A percentile compares a stretch with the other conserved stretches of the same genome.
phyloP scores from a whole-genome alignment of 2,888 invertebrate species.

The Tortricodes alternella region DNA sequence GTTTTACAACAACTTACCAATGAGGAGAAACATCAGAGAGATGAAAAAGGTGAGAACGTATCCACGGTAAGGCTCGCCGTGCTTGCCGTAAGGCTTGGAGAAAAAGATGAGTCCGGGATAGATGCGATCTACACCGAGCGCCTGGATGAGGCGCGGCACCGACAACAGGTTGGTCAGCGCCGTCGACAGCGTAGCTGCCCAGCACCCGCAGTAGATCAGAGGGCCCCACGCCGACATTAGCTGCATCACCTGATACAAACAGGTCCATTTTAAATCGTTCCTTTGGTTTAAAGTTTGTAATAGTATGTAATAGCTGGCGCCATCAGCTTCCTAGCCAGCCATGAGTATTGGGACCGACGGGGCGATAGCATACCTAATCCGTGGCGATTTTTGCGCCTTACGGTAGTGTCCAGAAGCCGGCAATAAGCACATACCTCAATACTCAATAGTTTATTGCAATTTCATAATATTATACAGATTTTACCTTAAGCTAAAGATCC shows the following conservation, averaged over 20 bases:
- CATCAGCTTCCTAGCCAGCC: too few relatives aligned
- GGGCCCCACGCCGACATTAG: slow-evolving; percentile 94
- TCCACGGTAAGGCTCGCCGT: slow-evolving; percentile 93
- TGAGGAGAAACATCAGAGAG: slow-evolving; percentile 91
- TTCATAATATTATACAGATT: too few relatives aligned
- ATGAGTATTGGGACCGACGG: too few relatives aligned
- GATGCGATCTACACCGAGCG: slow-evolving; percentile 95
- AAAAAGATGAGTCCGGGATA: slow-evolving; percentile 97
- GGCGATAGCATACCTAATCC: too few relatives aligned
- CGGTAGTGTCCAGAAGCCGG: too few relatives aligned
- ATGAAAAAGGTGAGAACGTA: slow-evolving; percentile 96
- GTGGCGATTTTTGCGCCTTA: too few relatives aligned
- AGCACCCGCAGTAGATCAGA: slow-evolving; percentile 97
- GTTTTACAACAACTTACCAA: slow-evolving; percentile 84
- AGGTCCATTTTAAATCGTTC: neutral
- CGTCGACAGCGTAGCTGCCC: slow-evolving; percentile 98
- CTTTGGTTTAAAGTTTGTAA: too few relatives aligned
- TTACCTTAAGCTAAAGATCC: too few relatives aligned
- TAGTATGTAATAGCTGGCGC: too few relatives aligned
- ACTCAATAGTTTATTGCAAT: too few relatives aligned
- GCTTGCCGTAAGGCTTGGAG: slow-evolving; percentile 93
- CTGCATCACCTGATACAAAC: slow-evolving; percentile 88
- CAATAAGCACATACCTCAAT: too few relatives aligned
- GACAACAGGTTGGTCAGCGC: slow-evolving; percentile 97
- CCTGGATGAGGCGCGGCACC: slow-evolving; percentile 94